Evolutionary conservation across 1,140 invertebrate genomes (phyloP).

Genomic region (Diabrotica undecimpunctata): DNA sequence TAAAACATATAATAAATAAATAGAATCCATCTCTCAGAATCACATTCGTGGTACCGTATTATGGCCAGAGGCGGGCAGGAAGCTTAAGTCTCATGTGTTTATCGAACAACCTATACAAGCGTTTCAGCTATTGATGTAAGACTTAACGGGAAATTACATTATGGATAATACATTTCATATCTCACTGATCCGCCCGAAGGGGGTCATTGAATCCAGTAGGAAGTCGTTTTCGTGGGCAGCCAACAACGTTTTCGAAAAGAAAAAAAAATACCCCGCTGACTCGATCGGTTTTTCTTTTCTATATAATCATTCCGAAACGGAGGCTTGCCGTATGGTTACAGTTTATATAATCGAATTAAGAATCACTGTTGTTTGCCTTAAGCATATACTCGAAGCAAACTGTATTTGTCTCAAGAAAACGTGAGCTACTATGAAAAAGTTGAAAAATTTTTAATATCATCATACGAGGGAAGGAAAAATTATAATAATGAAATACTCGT

Average conservation of each 20-base stretch:
- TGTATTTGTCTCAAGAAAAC: no score
- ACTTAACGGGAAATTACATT: conserved; percentile 18
- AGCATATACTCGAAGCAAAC: no score
- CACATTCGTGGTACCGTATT: not conserved
- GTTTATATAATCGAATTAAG: not conserved
- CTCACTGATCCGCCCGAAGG: conserved; percentile 26
- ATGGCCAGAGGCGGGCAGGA: not conserved
- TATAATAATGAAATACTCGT: no score
- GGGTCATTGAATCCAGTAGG: conserved; percentile 28
- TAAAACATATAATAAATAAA: no score
- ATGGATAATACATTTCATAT: conserved; percentile 27
- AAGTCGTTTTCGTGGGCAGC: conserved; percentile 22
- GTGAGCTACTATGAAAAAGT: no score
- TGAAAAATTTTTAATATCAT: no score
- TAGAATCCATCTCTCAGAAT: no score
- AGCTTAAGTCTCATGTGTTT: not conserved
- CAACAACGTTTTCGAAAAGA: conserved; percentile 18
- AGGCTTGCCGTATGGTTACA: not conserved
- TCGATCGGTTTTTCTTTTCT: not conserved
- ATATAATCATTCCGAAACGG: not conserved
- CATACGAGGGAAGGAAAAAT: no score
- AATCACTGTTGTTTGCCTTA: not conserved
- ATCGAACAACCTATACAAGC: not conserved
- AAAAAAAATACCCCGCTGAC: not conserved
- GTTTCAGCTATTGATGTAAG: conserved; percentile 5